Percentiles rank a stretch among this genome's conserved stretches.
Evolutionary conservation across 2,797 vertebrate species (phyloP).

Genomic region (Mallotus villosus): DNA sequence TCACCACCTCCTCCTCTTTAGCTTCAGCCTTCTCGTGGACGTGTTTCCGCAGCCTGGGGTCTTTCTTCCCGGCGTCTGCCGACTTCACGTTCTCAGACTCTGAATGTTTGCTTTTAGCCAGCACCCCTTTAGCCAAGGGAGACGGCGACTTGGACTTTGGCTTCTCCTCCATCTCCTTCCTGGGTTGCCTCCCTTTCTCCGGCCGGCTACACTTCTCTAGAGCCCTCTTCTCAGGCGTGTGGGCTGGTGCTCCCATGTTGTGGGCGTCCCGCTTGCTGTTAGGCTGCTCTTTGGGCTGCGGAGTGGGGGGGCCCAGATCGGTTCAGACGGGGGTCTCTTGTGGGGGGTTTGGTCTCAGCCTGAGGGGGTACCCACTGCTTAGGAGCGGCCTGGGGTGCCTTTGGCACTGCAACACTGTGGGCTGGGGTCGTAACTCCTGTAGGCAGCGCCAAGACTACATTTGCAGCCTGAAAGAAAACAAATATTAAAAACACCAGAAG

Average conservation of each 20-base stretch:
- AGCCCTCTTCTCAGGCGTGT: slow-evolving; percentile 72
- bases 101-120: slow-evolving; percentile 66
- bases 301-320: slow-evolving; percentile 68
- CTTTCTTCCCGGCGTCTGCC: slow-evolving; percentile 79
- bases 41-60: slow-evolving; percentile 89
- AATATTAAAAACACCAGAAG: not conserved
- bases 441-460: slow-evolving; percentile 52
- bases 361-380: slow-evolving; percentile 67
- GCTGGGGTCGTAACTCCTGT: slow-evolving; percentile 59
- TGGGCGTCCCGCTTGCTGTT: slow-evolving; percentile 77
- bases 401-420: slow-evolving; percentile 59
- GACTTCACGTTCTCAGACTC: slow-evolving; percentile 76
- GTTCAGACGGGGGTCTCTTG: slow-evolving; percentile 92
- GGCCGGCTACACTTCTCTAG: slow-evolving; percentile 75
- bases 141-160: slow-evolving; percentile 83
- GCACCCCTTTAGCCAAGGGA: slow-evolving; percentile 74
- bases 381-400: slow-evolving; percentile 51
- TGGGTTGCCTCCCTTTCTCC: slow-evolving; percentile 79
- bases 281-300: slow-evolving; percentile 82
- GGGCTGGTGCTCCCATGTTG: slow-evolving; percentile 37
- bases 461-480: slow-evolving; percentile 11
- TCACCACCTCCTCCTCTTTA: slow-evolving; percentile 82
- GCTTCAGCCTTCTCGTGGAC: slow-evolving; percentile 80
- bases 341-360: slow-evolving; percentile 80
- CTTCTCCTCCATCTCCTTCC: slow-evolving; percentile 83